Conservation (phyloP, 2,797 vertebrate genomes). For the Dromococcyx pavoninus region DNA sequence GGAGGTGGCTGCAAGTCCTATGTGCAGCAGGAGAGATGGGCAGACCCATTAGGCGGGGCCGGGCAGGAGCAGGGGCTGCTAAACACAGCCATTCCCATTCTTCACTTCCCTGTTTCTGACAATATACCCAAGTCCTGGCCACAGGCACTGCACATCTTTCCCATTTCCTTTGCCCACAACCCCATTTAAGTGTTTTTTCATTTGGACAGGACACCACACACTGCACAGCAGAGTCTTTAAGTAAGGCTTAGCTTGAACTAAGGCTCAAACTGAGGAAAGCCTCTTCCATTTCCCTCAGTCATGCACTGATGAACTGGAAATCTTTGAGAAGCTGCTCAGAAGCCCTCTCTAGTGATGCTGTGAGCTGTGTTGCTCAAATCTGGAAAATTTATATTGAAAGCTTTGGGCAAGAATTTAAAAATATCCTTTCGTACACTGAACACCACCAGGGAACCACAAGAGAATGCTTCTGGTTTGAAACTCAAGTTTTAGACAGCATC, state of each 20-base stretch:
- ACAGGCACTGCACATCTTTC: neutral
- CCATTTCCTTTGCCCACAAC: neutral
- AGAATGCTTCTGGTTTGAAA: neutral
- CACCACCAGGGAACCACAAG: neutral
- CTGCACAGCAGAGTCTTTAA: neutral
- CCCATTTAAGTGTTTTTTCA: neutral
- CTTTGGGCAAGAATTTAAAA: neutral
- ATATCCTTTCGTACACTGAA: neutral
- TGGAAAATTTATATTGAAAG: neutral
- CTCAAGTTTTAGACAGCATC: neutral
- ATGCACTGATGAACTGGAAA: neutral
- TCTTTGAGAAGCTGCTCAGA: neutral
- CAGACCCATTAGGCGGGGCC: neutral
- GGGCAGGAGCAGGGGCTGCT: neutral
- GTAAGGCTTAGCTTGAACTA: neutral
- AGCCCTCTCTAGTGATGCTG: neutral
- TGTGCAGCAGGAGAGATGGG: fast-evolving
- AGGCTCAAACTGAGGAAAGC: neutral
- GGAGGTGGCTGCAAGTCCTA: neutral
- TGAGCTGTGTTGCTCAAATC: neutral
- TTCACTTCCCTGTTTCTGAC: fast-evolving
- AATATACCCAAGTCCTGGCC: fast-evolving
- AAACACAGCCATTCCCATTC: neutral
- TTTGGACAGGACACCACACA: neutral
- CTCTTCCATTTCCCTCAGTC: neutral